Evolutionary conservation across 2,113 vertebrate species (phyloP), one percentile per base, ranked within the genome.

Genomic region (Corydoras maculifer): DNA sequence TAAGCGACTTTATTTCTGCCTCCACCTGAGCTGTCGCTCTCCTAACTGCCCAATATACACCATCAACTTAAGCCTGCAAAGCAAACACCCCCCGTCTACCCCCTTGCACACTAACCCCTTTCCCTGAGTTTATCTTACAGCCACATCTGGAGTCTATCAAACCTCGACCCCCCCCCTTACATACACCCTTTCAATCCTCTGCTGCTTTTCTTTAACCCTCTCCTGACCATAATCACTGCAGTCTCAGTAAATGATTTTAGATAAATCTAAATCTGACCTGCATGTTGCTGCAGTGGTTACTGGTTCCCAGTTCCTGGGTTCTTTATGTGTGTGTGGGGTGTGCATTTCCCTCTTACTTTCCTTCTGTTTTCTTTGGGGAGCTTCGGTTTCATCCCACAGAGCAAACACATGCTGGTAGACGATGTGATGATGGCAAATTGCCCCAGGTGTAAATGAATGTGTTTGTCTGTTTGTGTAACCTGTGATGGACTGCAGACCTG

Each of bases 81-180:
- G 83, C 87, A 88, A 90, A 89, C 88, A 90, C 87, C 86, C 85
- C 65, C 31, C 13, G 30, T 58, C 90, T 86, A 87, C 85, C 82
- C 76, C 86, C 79, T 81, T 84, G 88, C 87, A 88, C 87, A 89
- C 85, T 85, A 84, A 82, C 66, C 58, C 72, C 80, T 80, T 84
- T 85, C 85, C 87, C 88, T 84, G 79, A 87, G 87, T 89, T 91
- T 91, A 91, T 90, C 88, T 88, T 81, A 87, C 81, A 88, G 85
- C 83, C 87, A 89, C 87, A 91, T 91, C 89, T 91, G 91, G 91
- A 89, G 84, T 88, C 88, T 87, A 90, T 91, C 90, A 91, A 88
- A 86, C 85, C 77, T 77, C 79, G 83, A 13, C 51, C 73, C 68
- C 58, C 50, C 49, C 43, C 49, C 35, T 54, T 30, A 54, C 63